These are phyloP conservation scores for Phalanger gymnotis DNA, from an alignment of 2,797 vertebrate species.

Conservation along the genomic window DNA sequence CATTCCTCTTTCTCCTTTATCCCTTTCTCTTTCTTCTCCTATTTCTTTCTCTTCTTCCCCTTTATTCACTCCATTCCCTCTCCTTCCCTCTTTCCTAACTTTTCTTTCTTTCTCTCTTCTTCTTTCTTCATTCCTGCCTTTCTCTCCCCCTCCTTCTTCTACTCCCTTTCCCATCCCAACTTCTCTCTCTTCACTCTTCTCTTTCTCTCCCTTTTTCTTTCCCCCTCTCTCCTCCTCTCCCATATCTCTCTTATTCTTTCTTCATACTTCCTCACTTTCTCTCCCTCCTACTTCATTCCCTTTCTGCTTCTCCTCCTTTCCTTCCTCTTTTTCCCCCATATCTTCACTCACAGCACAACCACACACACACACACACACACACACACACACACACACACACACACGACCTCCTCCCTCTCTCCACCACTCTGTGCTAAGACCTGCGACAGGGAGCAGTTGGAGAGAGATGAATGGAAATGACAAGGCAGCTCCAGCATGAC, in stretches of 20 bases:
- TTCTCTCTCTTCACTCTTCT: background rate
- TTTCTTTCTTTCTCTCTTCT: fast-evolving
- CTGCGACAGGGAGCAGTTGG: constrained; percentile 76
- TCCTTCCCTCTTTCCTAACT: fast-evolving
- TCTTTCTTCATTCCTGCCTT: background rate
- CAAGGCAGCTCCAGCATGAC: constrained; percentile 77
- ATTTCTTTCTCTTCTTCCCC: background rate
- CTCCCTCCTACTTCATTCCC: constrained; percentile 9
- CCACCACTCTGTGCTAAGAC: constrained; percentile 30
- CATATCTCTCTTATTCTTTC: background rate
- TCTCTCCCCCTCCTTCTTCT: background rate
- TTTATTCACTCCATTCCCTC: background rate
- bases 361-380: background rate
- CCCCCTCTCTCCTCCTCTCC: background rate
- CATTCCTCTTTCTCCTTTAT: background rate
- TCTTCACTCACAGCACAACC: background rate
- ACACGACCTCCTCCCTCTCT: background rate
- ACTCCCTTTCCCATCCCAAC: background rate
- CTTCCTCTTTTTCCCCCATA: background rate
- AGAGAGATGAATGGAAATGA: constrained; percentile 84
- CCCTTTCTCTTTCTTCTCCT: too few relatives aligned
- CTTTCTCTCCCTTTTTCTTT: background rate
- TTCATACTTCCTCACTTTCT: background rate
- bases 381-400: background rate
- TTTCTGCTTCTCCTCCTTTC: constrained; percentile 46